Conservation (phyloP, 2,888 invertebrate species). For the Melitaea athalia region DNA sequence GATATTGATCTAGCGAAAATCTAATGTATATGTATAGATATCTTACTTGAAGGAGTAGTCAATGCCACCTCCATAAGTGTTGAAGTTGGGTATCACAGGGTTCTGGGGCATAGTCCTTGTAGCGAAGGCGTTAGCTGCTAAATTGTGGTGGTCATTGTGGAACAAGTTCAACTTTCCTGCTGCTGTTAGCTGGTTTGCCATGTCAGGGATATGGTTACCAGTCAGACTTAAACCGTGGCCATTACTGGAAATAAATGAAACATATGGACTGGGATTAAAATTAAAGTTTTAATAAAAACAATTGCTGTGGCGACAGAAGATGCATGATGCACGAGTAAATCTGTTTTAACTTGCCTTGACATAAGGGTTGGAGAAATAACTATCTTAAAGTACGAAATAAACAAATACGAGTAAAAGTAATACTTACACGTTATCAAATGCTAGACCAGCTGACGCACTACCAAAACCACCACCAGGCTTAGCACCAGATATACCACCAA, state of each 20-base stretch:
- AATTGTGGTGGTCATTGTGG: slow-evolving; percentile 49
- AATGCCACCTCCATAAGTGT: slow-evolving; percentile 49
- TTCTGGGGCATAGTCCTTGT: slow-evolving; percentile 48
- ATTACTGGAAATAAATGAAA: slow-evolving; percentile 40
- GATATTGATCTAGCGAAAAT: background rate
- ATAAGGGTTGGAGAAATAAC: too few relatives aligned
- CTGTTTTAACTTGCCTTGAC: too few relatives aligned
- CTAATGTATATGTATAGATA: background rate
- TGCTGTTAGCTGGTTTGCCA: slow-evolving; percentile 52
- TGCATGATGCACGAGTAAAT: too few relatives aligned
- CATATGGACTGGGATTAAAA: too few relatives aligned
- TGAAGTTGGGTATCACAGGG: slow-evolving; percentile 48
- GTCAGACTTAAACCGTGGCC: slow-evolving; percentile 49
- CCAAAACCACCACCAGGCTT: slow-evolving; percentile 41
- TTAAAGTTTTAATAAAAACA: too few relatives aligned
- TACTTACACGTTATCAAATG: slow-evolving; percentile 51
- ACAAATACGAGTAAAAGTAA: too few relatives aligned
- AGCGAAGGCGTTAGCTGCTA: slow-evolving; percentile 50
- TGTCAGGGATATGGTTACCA: slow-evolving; percentile 48
- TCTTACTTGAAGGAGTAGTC: slow-evolving; percentile 54
- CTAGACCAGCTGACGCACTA: slow-evolving; percentile 47
- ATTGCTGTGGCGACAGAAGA: too few relatives aligned
- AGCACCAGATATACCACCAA: slow-evolving; percentile 38
- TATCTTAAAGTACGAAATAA: too few relatives aligned
- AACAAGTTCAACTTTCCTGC: slow-evolving; percentile 51